Conservation (phyloP, 2,888 invertebrate species). For the Artemia sinica region DNA sequence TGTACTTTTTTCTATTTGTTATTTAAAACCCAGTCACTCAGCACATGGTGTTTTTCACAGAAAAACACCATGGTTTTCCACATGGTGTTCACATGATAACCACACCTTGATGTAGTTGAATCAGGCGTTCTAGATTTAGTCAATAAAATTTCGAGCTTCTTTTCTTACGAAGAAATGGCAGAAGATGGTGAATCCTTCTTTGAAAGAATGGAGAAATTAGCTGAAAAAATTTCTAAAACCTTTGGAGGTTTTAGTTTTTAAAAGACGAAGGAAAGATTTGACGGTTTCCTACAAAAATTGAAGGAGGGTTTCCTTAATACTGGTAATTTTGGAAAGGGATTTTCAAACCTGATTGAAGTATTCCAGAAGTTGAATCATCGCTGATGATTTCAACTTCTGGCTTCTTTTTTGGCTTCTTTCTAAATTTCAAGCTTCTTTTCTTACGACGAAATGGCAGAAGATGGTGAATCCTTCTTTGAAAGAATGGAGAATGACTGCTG, state of each 20-base stretch:
- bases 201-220: neutral
- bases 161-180: neutral
- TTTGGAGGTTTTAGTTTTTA: neutral
- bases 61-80: too few relatives aligned
- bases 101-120: neutral
- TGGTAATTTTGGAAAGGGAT: neutral
- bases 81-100: too few relatives aligned
- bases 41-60: too few relatives aligned
- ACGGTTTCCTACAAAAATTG: neutral
- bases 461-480: too few relatives aligned
- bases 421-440: too few relatives aligned
- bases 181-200: slow-evolving; percentile 1
- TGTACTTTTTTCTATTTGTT: too few relatives aligned
- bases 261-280: neutral
- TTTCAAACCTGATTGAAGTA: neutral
- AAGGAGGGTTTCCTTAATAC: neutral
- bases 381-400: too few relatives aligned
- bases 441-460: too few relatives aligned
- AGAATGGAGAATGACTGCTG: too few relatives aligned
- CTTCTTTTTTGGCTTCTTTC: too few relatives aligned
- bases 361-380: neutral
- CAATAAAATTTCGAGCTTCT: slow-evolving; percentile 3
- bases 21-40: too few relatives aligned
- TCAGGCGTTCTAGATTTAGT: neutral
- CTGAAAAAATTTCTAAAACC: neutral